Evolutionary conservation across 2,113 vertebrate species (phyloP), one percentile per base, ranked within the genome.

Genomic region (Hyla sarda): DNA sequence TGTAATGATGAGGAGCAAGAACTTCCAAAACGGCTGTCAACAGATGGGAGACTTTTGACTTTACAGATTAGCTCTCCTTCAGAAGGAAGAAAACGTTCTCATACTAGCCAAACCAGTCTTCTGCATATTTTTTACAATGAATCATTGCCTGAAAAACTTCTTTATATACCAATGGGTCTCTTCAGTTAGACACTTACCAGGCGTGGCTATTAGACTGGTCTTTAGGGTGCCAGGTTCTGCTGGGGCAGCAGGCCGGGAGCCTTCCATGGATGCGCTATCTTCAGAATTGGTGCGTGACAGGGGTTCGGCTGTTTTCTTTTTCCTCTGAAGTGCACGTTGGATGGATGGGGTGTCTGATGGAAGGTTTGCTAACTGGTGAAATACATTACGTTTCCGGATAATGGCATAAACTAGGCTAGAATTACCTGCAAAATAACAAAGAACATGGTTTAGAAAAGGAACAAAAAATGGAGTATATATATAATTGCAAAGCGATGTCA

Each of bases 331-430:
- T 1, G 96, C 97, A 82, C 97, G 98, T 89, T 99, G 97, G 90
- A 99, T 99, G 89, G 97, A 88, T 13, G 92, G 91, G 0, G 93
- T 84, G 87, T 99, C 98, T 0, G 96, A 96, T 60, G 97, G 96
- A 62, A 99, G 89, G 92, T 98, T 99, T 90, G 97, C 98, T 92
- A 99, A 92, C 93, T 98, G 97, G 89, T 99, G 98, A 91, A 99
- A 99, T 32, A 98, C 94, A 0, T 96, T 96, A 23, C 98, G 96
- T 89, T 99, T 99, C 75, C 98, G 97, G 91, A 99, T 99, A 89
- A 99, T 97, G 88, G 97, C 96, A 0, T 99, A 99, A 19, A 99
- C 97, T 90, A 99, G 89, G 89, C 97, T 99, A 83, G 97, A 98
- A 92, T 99, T 99, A 74, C 98, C 98, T 99, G 91, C 0, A 41